Evolutionary conservation across 2,888 invertebrate genomes (phyloP).

Genomic region (Netelia virgata): DNA sequence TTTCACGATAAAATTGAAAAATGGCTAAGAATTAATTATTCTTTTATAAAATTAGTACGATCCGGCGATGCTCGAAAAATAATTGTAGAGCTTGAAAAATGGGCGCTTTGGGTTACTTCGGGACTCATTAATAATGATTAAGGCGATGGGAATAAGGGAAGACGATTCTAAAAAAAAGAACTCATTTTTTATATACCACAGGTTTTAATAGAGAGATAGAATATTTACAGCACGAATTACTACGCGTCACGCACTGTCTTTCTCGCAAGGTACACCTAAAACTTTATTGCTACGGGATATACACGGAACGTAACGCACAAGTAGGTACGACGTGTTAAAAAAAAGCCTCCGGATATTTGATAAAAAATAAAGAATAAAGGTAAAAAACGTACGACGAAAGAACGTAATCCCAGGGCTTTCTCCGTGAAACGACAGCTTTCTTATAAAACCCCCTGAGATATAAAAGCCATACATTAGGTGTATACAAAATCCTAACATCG

Average conservation of each 20-base stretch:
- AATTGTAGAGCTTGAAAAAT: no score
- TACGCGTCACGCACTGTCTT: conserved; percentile 19
- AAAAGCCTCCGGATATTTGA: conserved; percentile 20
- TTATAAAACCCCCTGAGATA: conserved; percentile 23
- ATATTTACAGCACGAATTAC: conserved; percentile 39
- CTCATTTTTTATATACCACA: conserved; percentile 34
- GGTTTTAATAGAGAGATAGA: conserved; percentile 33
- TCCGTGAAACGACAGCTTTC: neutral
- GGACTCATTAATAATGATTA: conserved; percentile 14
- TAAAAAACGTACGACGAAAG: neutral
- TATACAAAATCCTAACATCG: conserved; percentile 20
- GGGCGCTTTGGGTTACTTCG: neutral
- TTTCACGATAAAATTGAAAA: conserved; percentile 31
- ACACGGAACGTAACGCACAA: conserved; percentile 16
- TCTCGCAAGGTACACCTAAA: neutral
- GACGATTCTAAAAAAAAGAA: conserved; percentile 40
- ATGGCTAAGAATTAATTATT: neutral
- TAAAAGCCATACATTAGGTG: neutral
- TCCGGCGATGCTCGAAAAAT: no score
- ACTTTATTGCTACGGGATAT: conserved; percentile 1
- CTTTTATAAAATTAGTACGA: no score
- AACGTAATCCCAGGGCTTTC: neutral
- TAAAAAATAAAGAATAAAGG: neutral
- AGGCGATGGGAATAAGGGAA: neutral
- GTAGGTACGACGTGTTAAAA: conserved; percentile 33